Percentiles rank a stretch among this genome's conserved stretches.
Conservation (phyloP, 2,113 vertebrate genomes). For the Ochotona curzoniae region DNA sequence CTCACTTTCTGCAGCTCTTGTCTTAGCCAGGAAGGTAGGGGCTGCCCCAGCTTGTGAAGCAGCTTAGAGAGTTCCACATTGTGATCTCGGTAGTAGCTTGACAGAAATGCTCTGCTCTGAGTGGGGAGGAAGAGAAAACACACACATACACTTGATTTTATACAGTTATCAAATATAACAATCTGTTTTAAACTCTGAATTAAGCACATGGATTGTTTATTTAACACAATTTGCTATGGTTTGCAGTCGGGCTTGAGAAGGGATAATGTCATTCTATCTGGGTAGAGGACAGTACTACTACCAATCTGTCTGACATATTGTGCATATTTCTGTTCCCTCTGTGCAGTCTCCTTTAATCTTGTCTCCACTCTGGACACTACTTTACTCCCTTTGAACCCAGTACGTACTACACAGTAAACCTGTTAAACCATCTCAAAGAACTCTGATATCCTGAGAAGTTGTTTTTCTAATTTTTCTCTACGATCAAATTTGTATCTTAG, state of each 20-base stretch:
- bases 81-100: slow-evolving; percentile 96
- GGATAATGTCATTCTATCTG: not conserved
- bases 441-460: not conserved
- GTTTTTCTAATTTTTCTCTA: slow-evolving; percentile 29
- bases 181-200: not conserved
- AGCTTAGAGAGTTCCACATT: slow-evolving; percentile 97
- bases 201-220: not conserved
- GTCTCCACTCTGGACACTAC: not conserved
- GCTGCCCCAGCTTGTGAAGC: slow-evolving; percentile 95
- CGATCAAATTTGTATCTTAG: not conserved
- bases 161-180: not conserved
- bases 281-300: not conserved
- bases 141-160: not conserved
- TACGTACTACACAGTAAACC: not conserved
- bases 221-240: not conserved
- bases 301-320: not conserved
- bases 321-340: not conserved
- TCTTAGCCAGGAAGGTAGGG: slow-evolving; percentile 96
- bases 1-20: slow-evolving; percentile 99
- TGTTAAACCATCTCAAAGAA: not conserved
- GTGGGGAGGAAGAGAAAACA: not conserved
- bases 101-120: slow-evolving; percentile 95
- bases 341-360: not conserved
- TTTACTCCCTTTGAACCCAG: not conserved
- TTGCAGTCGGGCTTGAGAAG: not conserved